phyloP scores from a whole-genome alignment of 2,888 invertebrate species.

The Julus scandinavius region DNA sequence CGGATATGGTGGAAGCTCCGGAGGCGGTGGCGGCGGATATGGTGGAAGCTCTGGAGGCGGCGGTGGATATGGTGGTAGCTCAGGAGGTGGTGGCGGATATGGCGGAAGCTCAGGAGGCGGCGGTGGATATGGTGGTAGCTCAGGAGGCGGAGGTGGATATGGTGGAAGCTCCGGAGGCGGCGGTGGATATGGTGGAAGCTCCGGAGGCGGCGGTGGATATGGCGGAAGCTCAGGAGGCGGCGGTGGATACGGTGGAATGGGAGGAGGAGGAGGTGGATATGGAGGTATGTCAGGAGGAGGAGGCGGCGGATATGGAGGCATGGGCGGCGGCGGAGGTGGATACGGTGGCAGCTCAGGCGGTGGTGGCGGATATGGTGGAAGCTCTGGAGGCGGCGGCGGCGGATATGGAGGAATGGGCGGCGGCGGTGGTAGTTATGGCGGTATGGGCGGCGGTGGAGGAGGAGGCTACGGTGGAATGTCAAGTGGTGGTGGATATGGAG shows the following conservation, averaged over 20 bases:
- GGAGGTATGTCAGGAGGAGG: neutral
- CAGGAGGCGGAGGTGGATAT: too few species aligned
- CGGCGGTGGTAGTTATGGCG: conserved; percentile 5
- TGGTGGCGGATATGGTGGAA: conserved; percentile 36
- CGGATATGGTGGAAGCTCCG: too few species aligned
- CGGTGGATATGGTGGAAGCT: too few species aligned
- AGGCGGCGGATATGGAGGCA: conserved; percentile 14
- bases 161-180: too few species aligned
- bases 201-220: neutral
- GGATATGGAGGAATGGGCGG: conserved; percentile 35
- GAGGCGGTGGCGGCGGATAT: too few species aligned
- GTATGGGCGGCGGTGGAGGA: neutral
- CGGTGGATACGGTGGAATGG: neutral
- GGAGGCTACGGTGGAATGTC: neutral
- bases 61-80: too few species aligned
- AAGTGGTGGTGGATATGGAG: neutral
- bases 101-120: too few species aligned
- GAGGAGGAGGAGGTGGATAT: neutral
- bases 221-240: neutral
- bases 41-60: too few species aligned
- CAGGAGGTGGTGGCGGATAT: too few species aligned
- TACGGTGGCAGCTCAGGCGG: conserved; percentile 15
- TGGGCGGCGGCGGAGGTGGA: conserved; percentile 24
- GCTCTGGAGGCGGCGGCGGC: neutral
- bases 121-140: too few species aligned